A percentile compares a stretch with the other conserved stretches of the same genome.
These are phyloP conservation scores for Melanerpes aurifrons DNA, from an alignment of 2,113 vertebrate species.

Conservation along the genomic window DNA sequence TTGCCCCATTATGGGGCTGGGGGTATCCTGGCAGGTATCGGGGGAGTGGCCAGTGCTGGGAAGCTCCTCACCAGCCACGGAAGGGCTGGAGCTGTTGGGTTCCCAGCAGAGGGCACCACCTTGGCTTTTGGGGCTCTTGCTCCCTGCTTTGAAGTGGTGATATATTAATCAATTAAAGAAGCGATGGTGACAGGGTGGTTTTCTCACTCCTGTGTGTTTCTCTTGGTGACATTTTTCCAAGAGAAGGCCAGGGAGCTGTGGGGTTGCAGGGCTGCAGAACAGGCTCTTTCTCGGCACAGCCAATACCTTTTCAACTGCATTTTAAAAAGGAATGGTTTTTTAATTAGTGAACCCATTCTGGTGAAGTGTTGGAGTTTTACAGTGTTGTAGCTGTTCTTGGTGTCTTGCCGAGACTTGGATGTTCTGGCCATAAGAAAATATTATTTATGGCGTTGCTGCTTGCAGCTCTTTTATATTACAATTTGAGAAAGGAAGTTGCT, in stretches of 20 bases:
- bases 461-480: conserved; percentile 57
- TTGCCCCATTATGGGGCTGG: accelerated
- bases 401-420: conserved; percentile 64
- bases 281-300: not conserved
- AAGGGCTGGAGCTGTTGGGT: not conserved
- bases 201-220: not conserved
- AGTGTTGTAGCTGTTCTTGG: conserved; percentile 63
- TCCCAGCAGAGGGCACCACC: not conserved
- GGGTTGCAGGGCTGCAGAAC: not conserved
- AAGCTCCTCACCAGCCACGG: accelerated
- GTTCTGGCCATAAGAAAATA: conserved; percentile 59
- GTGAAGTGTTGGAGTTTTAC: conserved; percentile 59
- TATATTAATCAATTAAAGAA: conserved; percentile 1
- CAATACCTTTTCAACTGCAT: conserved; percentile 21
- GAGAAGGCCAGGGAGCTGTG: not conserved
- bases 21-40: accelerated
- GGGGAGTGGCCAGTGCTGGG: accelerated
- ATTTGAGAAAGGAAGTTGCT: conserved; percentile 57
- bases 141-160: not conserved
- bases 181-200: accelerated
- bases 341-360: conserved; percentile 55
- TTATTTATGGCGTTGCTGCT: conserved; percentile 59
- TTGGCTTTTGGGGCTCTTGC: not conserved
- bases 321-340: conserved; percentile 42
- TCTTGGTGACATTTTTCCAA: not conserved